Conservation (phyloP, 2,113 vertebrate genomes). For the Saccopteryx leptura region DNA sequence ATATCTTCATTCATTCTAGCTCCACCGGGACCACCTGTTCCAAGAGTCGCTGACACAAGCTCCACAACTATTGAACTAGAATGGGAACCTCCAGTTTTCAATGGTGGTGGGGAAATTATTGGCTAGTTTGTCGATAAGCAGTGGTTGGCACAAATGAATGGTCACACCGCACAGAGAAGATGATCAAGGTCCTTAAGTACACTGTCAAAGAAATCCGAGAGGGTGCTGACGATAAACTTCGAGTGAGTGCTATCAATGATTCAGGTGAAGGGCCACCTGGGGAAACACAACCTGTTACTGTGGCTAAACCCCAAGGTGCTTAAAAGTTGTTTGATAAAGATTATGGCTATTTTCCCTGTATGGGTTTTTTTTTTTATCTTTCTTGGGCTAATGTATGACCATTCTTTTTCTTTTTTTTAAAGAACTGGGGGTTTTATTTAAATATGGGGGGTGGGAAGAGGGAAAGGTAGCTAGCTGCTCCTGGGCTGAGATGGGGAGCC, state of each 20-base stretch:
- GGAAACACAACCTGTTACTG: constrained; percentile 93
- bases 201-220: constrained; percentile 95
- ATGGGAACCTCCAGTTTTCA: constrained; percentile 96
- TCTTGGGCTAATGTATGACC: constrained; percentile 56
- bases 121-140: constrained; percentile 98
- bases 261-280: constrained; percentile 96
- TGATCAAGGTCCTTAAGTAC: constrained; percentile 93
- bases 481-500: neutral
- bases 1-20: constrained; percentile 87
- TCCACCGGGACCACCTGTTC: constrained; percentile 95
- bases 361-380: neutral
- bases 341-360: constrained; percentile 2
- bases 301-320: constrained; percentile 96
- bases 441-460: neutral
- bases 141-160: constrained; percentile 94
- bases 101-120: constrained; percentile 96
- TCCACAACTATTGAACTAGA: constrained; percentile 93
- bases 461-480: neutral
- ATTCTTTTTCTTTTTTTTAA: constrained; percentile 36
- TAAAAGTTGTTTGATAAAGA: neutral
- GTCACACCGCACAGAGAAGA: constrained; percentile 95
- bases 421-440: constrained; percentile 28
- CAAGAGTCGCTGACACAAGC: constrained; percentile 94
- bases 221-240: constrained; percentile 95
- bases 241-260: constrained; percentile 95